Base-by-base conservation (phyloP, 1,140 invertebrate genomes). In the Pseudomyrmex sp. region DNA sequence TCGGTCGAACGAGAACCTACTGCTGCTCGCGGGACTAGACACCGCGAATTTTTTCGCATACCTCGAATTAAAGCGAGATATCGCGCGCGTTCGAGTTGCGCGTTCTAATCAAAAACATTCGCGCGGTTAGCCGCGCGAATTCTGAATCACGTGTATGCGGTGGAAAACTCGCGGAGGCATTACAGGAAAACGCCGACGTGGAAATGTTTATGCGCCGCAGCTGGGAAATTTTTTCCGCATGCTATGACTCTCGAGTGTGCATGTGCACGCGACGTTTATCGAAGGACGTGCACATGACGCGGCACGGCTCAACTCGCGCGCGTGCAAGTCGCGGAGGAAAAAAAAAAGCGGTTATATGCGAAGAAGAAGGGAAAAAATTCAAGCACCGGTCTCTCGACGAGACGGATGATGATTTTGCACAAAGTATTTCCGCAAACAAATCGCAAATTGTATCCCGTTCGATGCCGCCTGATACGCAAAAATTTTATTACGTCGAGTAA, bases 201-300 rank as follows among this genome's bases (percentile, higher is more conserved):
- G 69, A 85, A 77, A 69, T 68, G 76, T 80, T 82, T 85, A 75
- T 82, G 80, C 58, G 70, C 44, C 12, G 44, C 3, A 50, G 48
- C 63, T 69, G 44, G 66, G 35, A 50, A 72, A 88, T 87, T 75
- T 84, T 84, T 85, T 65, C 62, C 26, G 52, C 70, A 63, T 63
- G 72, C 69, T 68, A 82, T 80, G 54, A 8, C 50, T 62, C 26
- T 82, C 72, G 68, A 75, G 62, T 58, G 46, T 62, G 82, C 63
- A 68, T 87, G 74, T 87, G 70, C 86, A 50, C 59, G 85, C 70
- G 83, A 88, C 86, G 85, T 82, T 82, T 87, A 84, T 87, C 52
- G 83, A 84, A 84, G 52, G 23, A 75, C 48, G 56, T 88, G 85
- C 73, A 61, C 63, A 65, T 75, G 86, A 87, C 75, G 72, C 44